These are phyloP conservation scores for Archivesica marissinica DNA, from an alignment of 1,140 invertebrate genomes.

Conservation along the genomic window DNA sequence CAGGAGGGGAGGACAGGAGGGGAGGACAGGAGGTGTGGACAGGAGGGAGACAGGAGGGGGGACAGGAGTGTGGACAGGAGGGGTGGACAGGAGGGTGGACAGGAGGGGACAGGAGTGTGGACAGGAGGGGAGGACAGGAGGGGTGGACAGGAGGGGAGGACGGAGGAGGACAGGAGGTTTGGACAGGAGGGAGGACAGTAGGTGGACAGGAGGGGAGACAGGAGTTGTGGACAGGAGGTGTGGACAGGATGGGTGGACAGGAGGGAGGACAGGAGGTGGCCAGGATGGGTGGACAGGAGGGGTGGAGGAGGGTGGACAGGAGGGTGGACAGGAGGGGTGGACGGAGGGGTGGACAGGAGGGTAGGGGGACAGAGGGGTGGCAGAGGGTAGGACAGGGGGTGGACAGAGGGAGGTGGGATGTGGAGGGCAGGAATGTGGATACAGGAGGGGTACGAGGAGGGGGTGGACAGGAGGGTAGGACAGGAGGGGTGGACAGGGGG, in stretches of 20 bases:
- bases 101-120: neutral
- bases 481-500: neutral
- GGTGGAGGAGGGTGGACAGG: neutral
- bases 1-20: neutral
- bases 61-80: neutral
- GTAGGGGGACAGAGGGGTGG: neutral
- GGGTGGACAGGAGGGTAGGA: neutral
- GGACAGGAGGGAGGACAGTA: conserved; percentile 4
- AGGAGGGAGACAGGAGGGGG: neutral
- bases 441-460: neutral
- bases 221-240: neutral
- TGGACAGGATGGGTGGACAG: too few relatives aligned
- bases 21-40: too few relatives aligned
- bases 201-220: conserved; percentile 16
- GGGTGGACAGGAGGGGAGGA: too few relatives aligned
- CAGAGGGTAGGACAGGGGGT: neutral
- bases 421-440: neutral
- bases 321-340: neutral
- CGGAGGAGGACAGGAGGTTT: neutral
- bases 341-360: neutral
- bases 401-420: neutral
- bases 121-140: neutral
- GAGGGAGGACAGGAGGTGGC: too few relatives aligned
- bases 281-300: too few relatives aligned
- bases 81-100: neutral